Conservation (phyloP, 2,888 invertebrate species). For the Halictus ligatus region DNA sequence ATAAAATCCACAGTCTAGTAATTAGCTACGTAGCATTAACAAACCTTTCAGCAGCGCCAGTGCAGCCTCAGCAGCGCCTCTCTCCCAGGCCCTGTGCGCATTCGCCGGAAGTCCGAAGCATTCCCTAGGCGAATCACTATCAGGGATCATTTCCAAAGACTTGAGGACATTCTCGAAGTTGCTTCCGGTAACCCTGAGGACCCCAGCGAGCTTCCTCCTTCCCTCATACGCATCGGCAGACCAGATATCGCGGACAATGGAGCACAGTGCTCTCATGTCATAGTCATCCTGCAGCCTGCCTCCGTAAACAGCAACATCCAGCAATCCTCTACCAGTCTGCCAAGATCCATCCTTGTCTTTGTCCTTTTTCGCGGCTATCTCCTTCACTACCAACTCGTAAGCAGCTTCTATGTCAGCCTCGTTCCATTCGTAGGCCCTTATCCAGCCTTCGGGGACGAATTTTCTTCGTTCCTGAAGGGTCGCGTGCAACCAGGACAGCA, state of each 20-base stretch:
- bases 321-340: conserved; percentile 90
- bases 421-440: conserved; percentile 94
- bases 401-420: conserved; percentile 92
- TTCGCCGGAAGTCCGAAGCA: conserved; percentile 95
- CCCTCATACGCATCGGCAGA: conserved; percentile 85
- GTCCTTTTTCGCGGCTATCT: conserved; percentile 71
- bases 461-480: conserved; percentile 95
- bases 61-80: conserved; percentile 87
- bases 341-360: conserved; percentile 69
- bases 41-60: conserved; percentile 88
- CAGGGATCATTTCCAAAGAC: conserved; percentile 89
- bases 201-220: conserved; percentile 85
- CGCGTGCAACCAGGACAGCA: conserved; percentile 95
- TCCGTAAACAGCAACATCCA: conserved; percentile 93
- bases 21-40: background rate
- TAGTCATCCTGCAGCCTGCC: conserved; percentile 93
- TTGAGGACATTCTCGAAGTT: conserved; percentile 88
- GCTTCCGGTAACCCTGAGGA: conserved; percentile 71
- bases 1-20: background rate
- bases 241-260: conserved; percentile 87
- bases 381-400: conserved; percentile 86
- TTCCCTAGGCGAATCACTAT: conserved; percentile 89
- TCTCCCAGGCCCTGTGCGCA: conserved; percentile 93
- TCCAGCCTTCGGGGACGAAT: conserved; percentile 89
- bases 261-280: conserved; percentile 89